Base-by-base conservation (phyloP, 2,113 vertebrate genomes). In the human region DNA sequence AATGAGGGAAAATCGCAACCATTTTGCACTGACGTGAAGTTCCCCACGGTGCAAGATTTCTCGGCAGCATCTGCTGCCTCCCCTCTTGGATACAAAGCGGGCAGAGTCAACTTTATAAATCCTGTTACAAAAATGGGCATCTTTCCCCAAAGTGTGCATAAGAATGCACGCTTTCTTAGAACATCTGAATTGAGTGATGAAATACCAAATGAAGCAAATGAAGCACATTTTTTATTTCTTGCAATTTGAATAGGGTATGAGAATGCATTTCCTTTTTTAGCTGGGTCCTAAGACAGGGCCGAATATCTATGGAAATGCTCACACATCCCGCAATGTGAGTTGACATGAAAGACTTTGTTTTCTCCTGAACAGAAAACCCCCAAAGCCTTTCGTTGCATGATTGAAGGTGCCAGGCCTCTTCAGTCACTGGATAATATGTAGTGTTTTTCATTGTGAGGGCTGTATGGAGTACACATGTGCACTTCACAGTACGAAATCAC, bases 41-140 rank as follows among this genome's bases (percentile, higher is more conserved):
- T 72, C 87, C 86, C 80, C 0, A 9, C 12, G 27, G 89, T 45
- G 66, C 35, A 10, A 3, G 32, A 38, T 52, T 12, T 0, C 20
- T 43, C 7, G 0, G 22, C 61, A n/a, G 92, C 93, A 66, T 57
- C 92, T 78, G 92, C 72, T 68, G 75, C 66, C 80, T 52, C 61
- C 52, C 80, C n/a, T 82, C 72, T 78, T 16, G 32, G 61, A 91
- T 72, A 80, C 93, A 88, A 95, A 55, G 76, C 35, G 5, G 73
- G 38, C 89, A 90, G 78, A 87, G 76, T 87, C 81, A 93, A 97
- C 94, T 97, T 97, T 97, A 90, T 94, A 94, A 94, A 96, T 91
- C 91, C 82, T 84, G 12, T 82, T 88, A 93, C 94, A 79, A 30
- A 96, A 88, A 96, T 45, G 83, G 64, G n/a, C 75, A 35, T 93